These are phyloP conservation scores for Nycticryphes semicollaris DNA, from an alignment of 2,113 vertebrate genomes.

Conservation along the genomic window DNA sequence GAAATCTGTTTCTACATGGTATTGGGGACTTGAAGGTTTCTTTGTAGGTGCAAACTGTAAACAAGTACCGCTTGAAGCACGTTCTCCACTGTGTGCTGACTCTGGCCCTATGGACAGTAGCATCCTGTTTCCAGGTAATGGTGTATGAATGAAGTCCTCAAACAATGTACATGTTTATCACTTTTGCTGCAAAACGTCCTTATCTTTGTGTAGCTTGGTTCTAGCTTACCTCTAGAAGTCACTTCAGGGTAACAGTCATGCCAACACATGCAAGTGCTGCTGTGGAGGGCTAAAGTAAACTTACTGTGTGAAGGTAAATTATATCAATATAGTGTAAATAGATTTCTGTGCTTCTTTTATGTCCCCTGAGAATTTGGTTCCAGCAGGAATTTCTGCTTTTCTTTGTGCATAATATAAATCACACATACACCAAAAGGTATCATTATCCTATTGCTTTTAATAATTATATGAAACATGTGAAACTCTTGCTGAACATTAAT, in stretches of 20 bases:
- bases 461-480: not conserved
- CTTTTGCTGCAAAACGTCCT: not conserved
- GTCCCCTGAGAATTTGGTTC: not conserved
- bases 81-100: not conserved
- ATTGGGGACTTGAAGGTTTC: constrained; percentile 72
- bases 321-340: not conserved
- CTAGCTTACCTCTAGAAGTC: not conserved
- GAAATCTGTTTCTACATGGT: constrained; percentile 10
- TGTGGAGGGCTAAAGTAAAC: not conserved
- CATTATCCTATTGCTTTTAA: not conserved
- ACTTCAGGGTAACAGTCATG: not conserved
- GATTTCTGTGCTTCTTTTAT: not conserved
- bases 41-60: constrained; percentile 50
- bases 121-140: constrained; percentile 61
- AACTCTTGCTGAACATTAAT: not conserved
- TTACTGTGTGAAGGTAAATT: not conserved
- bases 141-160: not conserved
- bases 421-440: not conserved
- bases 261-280: not conserved
- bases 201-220: not conserved
- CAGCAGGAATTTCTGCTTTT: not conserved
- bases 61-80: not conserved
- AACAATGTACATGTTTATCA: not conserved
- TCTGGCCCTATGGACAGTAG: not conserved
- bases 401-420: not conserved